Conservation (phyloP, 2,888 invertebrate genomes). For the Agelastica alni region DNA sequence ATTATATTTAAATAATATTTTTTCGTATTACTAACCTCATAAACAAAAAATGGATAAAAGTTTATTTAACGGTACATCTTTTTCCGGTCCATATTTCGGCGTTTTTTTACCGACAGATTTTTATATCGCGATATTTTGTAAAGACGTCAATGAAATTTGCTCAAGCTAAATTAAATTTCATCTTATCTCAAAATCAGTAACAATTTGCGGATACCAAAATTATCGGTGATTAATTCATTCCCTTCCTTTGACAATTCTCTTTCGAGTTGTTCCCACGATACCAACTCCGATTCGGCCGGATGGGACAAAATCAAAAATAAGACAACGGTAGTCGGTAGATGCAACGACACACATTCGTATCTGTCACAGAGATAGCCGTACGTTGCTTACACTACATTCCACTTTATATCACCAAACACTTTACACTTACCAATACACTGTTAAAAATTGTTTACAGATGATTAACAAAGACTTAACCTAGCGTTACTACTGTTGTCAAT, state of each 20-base stretch:
- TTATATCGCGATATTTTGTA: not conserved
- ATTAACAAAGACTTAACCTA: too few relatives aligned
- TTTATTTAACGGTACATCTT: not conserved
- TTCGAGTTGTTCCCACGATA: constrained; percentile 20
- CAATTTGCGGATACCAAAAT: constrained; percentile 13
- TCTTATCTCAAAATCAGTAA: not conserved
- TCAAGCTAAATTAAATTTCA: not conserved
- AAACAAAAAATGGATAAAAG: too few relatives aligned
- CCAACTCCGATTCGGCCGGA: constrained; percentile 8
- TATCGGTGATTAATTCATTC: constrained; percentile 11
- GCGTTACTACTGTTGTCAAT: too few relatives aligned
- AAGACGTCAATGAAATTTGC: not conserved
- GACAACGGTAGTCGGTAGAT: constrained; percentile 37
- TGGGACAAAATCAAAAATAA: constrained; percentile 22
- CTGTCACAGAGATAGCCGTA: constrained; percentile 40
- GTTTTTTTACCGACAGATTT: not conserved
- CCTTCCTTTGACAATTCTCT: too few relatives aligned
- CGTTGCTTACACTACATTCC: constrained; percentile 36
- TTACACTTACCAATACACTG: constrained; percentile 28
- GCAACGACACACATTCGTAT: constrained; percentile 39
- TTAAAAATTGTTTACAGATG: not conserved
- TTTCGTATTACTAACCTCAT: too few relatives aligned
- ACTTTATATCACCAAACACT: constrained; percentile 27
- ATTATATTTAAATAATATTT: too few relatives aligned
- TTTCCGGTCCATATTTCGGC: not conserved